phyloP scores from a whole-genome alignment of 2,888 invertebrate species.

The Papilio demoleus region DNA sequence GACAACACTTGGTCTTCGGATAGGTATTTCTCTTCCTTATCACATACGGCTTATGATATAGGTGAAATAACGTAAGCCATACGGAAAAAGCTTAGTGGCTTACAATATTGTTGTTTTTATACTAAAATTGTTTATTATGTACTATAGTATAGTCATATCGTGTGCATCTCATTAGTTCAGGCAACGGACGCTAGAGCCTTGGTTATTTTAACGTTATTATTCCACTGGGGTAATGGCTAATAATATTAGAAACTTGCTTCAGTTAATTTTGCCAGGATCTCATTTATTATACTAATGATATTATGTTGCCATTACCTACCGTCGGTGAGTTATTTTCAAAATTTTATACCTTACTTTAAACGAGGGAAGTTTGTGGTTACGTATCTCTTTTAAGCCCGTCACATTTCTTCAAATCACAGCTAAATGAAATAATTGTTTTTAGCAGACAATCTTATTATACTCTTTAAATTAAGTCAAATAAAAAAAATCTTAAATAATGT shows the following conservation, averaged over 20 bases:
- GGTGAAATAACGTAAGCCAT: too few relatives aligned
- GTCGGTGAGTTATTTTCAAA: neutral
- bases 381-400: too few relatives aligned
- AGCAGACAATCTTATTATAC: too few relatives aligned
- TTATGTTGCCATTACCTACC: neutral
- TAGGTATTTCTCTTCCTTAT: too few relatives aligned
- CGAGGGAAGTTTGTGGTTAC: too few relatives aligned
- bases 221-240: neutral
- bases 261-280: neutral
- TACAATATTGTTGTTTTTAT: neutral
- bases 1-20: too few relatives aligned
- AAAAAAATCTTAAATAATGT: too few relatives aligned
- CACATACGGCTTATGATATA: too few relatives aligned
- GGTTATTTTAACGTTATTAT: neutral
- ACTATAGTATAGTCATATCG: neutral
- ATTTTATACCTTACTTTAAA: neutral
- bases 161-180: neutral
- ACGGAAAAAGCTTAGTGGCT: too few relatives aligned
- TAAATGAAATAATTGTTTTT: too few relatives aligned
- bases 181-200: neutral
- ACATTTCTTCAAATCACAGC: too few relatives aligned
- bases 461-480: too few relatives aligned
- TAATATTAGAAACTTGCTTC: neutral
- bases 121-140: neutral
- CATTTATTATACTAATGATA: conserved; percentile 7